These are phyloP conservation scores for Melinopterus prodromus DNA, from an alignment of 2,888 invertebrate species.

Conservation along the genomic window DNA sequence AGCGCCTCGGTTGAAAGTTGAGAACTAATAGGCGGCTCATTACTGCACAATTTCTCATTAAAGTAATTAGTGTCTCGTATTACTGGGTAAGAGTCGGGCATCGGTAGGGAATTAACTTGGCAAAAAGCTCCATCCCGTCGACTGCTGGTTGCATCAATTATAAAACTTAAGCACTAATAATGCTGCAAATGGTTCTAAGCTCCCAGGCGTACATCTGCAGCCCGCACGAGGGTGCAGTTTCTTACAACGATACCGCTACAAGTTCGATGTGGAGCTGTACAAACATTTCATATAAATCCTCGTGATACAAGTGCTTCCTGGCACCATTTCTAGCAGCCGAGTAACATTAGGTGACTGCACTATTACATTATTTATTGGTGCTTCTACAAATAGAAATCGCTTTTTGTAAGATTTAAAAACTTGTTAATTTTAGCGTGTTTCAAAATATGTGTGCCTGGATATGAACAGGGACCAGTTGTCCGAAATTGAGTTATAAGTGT, in stretches of 20 bases:
- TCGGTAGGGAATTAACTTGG: not conserved
- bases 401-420: too few relatives aligned
- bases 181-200: not conserved
- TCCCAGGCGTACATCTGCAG: not conserved
- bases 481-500: too few relatives aligned
- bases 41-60: constrained; percentile 26
- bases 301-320: too few relatives aligned
- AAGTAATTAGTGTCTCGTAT: constrained; percentile 22
- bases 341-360: too few relatives aligned
- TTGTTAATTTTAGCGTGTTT: too few relatives aligned
- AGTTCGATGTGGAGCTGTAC: not conserved
- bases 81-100: not conserved
- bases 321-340: too few relatives aligned
- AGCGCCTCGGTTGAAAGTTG: not conserved
- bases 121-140: not conserved
- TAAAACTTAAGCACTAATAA: not conserved
- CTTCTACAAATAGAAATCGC: too few relatives aligned
- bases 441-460: too few relatives aligned
- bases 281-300: not conserved
- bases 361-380: too few relatives aligned
- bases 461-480: too few relatives aligned
- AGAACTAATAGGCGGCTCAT: constrained; percentile 18
- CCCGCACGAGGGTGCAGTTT: not conserved
- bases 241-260: too few relatives aligned
- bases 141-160: not conserved